Percentiles rank a stretch among this genome's conserved stretches.
phyloP scores from a whole-genome alignment of 1,140 invertebrate genomes.

The Aphaenogaster ashmeadi region DNA sequence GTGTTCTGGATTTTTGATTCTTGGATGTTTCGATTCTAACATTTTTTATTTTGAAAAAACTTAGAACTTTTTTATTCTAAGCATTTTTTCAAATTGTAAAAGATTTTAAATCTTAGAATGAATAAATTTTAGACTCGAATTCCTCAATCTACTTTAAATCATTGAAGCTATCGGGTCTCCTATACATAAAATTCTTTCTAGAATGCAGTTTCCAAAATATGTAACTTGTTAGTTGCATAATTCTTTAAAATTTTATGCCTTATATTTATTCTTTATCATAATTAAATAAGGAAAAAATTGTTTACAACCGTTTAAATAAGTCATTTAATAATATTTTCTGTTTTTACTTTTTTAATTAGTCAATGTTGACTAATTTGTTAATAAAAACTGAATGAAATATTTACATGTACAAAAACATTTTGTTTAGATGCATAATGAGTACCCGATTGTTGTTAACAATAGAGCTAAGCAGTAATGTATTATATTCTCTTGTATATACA shows the following conservation, averaged over 20 bases:
- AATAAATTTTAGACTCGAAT: neutral
- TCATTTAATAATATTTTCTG: conserved; percentile 17
- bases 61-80: neutral
- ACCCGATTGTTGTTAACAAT: conserved; percentile 64
- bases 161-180: neutral
- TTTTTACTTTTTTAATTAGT: conserved; percentile 14
- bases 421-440: conserved; percentile 52
- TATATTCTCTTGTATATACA: conserved; percentile 70
- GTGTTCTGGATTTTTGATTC: neutral
- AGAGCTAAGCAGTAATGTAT: conserved; percentile 62
- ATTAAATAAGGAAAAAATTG: neutral
- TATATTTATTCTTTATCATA: conserved; percentile 21
- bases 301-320: neutral
- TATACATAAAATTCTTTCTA: neutral
- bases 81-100: conserved; percentile 1
- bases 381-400: conserved; percentile 28
- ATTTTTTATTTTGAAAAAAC: neutral
- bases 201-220: neutral
- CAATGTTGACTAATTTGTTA: neutral
- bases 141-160: neutral
- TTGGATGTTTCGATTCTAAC: neutral
- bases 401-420: conserved; percentile 63
- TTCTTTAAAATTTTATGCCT: neutral
- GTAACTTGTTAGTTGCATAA: neutral
- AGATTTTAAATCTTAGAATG: conserved; percentile 7